Evolutionary conservation across 1,140 invertebrate genomes (phyloP), one percentile per base, ranked within the genome.

Genomic region (Drosophila subobscura): DNA sequence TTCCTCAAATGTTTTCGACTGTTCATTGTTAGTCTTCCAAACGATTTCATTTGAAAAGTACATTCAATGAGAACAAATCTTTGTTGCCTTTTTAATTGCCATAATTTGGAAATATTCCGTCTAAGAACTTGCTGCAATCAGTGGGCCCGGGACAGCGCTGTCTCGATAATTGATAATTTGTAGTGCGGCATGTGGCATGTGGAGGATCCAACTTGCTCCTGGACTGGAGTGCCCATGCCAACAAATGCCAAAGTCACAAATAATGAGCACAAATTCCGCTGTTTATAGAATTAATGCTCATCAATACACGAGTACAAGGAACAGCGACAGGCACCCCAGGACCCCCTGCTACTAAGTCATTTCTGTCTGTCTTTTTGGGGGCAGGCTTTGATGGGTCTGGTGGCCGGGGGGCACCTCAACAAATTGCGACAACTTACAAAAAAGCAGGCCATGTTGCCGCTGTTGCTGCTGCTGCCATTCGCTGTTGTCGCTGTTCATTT

Each of bases 221-320:
- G 27, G 12, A 37, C 12, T 44, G 20, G 27, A n/a, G 25, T 42
- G 60, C 58, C 71, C 71, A 73, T 77, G 73, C 65, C 65, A 77
- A 77, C 73, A 56, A 37, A 29, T 27, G 14, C 16, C 67, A 78
- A 72, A 77, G 59, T 72, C 66, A 77, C 71, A 77, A 77, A 72
- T 77, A 77, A 77, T 77, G 66, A 77, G 74, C 65, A 64, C 59
- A 72, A 77, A 77, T 77, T 55, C 59, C 58, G 60, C 57, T 67
- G 61, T 59, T 78, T 73, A 78, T 78, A 37, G 33, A 12, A 78
- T 78, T 78, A 78, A 78, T 78, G 60, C 67, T 78, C 67, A 71
- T 77, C 75, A 77, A 72, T 77, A 49, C 29, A 23, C 20, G 49
- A 65, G 46, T 56, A 29, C 50, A 37, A 29, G 50, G 42, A 50